Evolutionary conservation across 1,140 invertebrate species (phyloP), one percentile per base, ranked within the genome.

Genomic region (Zaprionus lachaisei): DNA sequence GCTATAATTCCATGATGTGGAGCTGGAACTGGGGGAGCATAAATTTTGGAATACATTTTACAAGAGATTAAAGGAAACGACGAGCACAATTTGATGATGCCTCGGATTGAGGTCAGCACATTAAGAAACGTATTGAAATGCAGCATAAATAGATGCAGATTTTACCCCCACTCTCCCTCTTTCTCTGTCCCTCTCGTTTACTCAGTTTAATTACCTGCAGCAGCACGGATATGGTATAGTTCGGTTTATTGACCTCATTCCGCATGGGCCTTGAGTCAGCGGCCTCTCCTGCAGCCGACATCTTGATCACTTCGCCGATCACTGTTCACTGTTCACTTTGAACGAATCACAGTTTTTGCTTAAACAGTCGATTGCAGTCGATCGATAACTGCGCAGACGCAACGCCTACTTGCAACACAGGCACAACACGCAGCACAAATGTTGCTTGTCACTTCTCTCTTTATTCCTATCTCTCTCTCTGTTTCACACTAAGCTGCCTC

Each of bases 401-500:
- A 65, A 80, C 77, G 63, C 79, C 83, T 71, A 83, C 80, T 70
- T 83, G 69, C 78, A 73, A 78, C 81, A 62, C 56, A 56, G 38
- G 72, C 72, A 62, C 68, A 26, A 51, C 65, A 64, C n/a, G 34
- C 66, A 75, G 20, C 76, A 44, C 74, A 63, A 58, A 47, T 62
- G 62, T 65, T 38, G 60, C 26, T 22, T 31, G n/a, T 47, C n/a
- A 17, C n/a, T n/a, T 44, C n/a, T 47, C 41, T 47, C 7, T 9
- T 3, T 31, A 2, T 9, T 17, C 6, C n/a, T 34, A 11, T 2
- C 41, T 47, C 15, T 44, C n/a, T 44, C 5, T n/a, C 41, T 44
- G 1, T 44, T n/a, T 44, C 41, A 81, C 85, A 81, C 76, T 89
- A 90, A 89, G 90, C 85, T 78, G 77, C 24, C 24, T 24, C 24